phyloP scores from a whole-genome alignment of 2,797 vertebrate species.

The Fundulus diaphanus region DNA sequence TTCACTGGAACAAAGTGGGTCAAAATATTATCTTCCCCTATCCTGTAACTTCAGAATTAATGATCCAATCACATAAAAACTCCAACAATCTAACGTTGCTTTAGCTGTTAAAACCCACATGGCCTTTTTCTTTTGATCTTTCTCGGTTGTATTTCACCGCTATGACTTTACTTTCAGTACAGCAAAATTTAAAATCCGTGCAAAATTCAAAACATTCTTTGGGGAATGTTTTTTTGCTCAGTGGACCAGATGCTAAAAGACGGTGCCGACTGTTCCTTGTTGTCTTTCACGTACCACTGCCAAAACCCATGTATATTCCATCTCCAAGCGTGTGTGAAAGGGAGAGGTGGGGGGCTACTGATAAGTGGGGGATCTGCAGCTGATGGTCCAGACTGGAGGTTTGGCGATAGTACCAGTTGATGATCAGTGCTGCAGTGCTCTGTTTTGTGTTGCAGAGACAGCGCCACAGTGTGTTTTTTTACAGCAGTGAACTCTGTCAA shows the following conservation, averaged over 20 bases:
- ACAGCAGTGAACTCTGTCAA: not conserved
- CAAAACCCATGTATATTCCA: constrained; percentile 18
- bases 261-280: not conserved
- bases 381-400: constrained; percentile 59
- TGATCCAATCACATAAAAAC: not conserved
- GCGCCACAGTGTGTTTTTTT: constrained; percentile 22
- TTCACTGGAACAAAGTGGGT: constrained; percentile 8
- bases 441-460: constrained; percentile 61
- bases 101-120: not conserved
- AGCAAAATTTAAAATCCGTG: not conserved
- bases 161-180: not conserved
- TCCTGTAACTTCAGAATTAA: not conserved
- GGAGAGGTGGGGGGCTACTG: constrained; percentile 23
- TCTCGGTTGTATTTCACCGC: not conserved
- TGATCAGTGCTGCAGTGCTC: constrained; percentile 53
- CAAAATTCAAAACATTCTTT: constrained; percentile 2
- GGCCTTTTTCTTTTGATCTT: not conserved
- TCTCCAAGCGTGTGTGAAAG: constrained; percentile 33
- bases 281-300: not conserved
- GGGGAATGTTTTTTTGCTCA: not conserved
- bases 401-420: constrained; percentile 50
- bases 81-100: too few species aligned
- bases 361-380: constrained; percentile 50
- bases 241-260: not conserved
- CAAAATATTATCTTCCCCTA: not conserved